Evolutionary conservation across 2,797 vertebrate genomes (phyloP), one percentile per base, ranked within the genome.

Genomic region (Coilia nasus): DNA sequence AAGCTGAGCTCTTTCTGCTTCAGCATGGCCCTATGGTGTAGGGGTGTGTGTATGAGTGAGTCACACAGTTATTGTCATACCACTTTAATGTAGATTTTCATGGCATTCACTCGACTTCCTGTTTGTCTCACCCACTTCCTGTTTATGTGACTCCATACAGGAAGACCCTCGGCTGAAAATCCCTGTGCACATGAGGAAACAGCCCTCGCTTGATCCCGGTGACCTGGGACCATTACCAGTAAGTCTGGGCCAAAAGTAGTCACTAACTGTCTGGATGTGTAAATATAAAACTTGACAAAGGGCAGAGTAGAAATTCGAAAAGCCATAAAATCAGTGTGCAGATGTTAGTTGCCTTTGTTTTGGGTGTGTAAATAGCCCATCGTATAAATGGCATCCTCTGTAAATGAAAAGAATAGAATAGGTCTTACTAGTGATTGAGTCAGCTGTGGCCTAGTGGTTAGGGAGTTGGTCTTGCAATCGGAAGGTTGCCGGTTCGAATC

Each of bases 181-280:
- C 91, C 94, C 98, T 88, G 94, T 95, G 88, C 95, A 96, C 5
- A 90, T 93, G 0, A 96, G 97, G 90, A 96, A 94, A 88, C 96
- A 93, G 90, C 86, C 93, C 78, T 96, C 96, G 6, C 93, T 97
- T 0, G 98, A 99, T 89, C 95, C 97, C 9, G 86, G 93, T 86
- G 97, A 99, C 82, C 96, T 98, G 0, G 97, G 98, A 28, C 96
- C 97, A 0, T 92, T 99, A 90, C 97, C 97, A 47, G 98, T 99
- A 94, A 95, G 95, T 90, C 67, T 12, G 23, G 4, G 23, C 62
- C 31, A 23, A 11, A 12, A n/a, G 25, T 28, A 64, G 60, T 23
- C n/a, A 64, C 60, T 25, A 5, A 2, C 64, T 35, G 64, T 31
- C 21, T 23, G 59, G n/a, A 10, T 28, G 64, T 15, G 25, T 47